phyloP scores from a whole-genome alignment of 2,888 invertebrate genomes.

The Phoenoteleia sp. region DNA sequence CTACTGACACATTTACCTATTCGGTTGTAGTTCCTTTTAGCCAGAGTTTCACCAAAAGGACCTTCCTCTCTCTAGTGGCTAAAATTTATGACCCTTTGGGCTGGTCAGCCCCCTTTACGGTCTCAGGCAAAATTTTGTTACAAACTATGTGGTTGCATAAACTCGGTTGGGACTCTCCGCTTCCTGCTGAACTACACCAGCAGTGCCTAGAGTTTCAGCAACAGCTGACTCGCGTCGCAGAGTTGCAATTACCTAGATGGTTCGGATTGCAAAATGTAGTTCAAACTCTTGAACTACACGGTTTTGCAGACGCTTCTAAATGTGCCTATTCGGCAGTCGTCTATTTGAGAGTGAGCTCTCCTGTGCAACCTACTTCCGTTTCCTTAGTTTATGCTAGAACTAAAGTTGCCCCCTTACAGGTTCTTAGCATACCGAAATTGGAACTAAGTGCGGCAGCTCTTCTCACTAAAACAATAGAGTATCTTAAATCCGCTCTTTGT shows the following conservation, averaged over 20 bases:
- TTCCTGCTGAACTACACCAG: background rate
- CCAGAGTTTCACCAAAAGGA: background rate
- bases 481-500: background rate
- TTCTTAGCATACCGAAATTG: background rate
- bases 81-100: slow-evolving; percentile 2
- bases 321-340: too few relatives aligned
- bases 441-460: background rate
- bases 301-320: background rate
- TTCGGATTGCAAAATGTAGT: too few relatives aligned
- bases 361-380: too few relatives aligned
- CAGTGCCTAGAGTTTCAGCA: background rate
- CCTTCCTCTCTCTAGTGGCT: background rate
- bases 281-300: background rate
- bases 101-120: background rate
- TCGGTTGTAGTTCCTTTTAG: too few relatives aligned
- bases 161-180: background rate
- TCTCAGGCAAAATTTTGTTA: background rate
- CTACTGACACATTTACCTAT: too few relatives aligned
- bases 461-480: background rate
- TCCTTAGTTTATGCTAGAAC: background rate
- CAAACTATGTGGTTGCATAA: background rate
- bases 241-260: too few relatives aligned
- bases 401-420: background rate
- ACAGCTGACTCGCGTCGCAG: too few relatives aligned
- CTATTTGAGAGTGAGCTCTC: too few relatives aligned